Evolutionary conservation across 2,113 vertebrate genomes (phyloP).

Genomic region (Bubo scandiacus): DNA sequence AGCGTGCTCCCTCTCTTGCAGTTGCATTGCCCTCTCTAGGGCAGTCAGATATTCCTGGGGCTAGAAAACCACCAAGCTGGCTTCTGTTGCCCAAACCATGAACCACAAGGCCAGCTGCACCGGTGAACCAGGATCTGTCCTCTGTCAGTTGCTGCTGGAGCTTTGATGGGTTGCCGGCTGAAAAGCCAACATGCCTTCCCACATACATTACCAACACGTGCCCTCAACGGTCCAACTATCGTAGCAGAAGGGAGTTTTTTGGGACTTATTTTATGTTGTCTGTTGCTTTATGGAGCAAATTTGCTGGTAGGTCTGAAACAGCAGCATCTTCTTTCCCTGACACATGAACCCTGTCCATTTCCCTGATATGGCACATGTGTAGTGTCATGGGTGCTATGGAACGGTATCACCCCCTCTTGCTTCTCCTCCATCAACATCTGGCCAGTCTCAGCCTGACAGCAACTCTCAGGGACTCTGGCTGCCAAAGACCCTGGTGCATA

Average conservation of each 20-base stretch:
- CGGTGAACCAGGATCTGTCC: neutral
- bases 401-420: neutral
- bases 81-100: neutral
- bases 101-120: neutral
- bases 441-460: neutral
- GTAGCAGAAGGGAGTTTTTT: neutral
- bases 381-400: neutral
- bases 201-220: fast-evolving
- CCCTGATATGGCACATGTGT: neutral
- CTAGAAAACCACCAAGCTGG: neutral
- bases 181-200: neutral
- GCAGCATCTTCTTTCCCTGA: neutral
- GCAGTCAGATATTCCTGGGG: neutral
- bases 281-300: neutral
- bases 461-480: neutral
- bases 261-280: neutral
- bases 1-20: neutral
- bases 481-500: neutral
- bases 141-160: neutral
- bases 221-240: neutral
- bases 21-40: neutral
- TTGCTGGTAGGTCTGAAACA: neutral
- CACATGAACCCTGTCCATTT: neutral
- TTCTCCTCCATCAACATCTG: neutral
- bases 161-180: neutral